These are phyloP conservation scores for Xenus cinereus DNA, from an alignment of 2,113 vertebrate species.

Conservation along the genomic window DNA sequence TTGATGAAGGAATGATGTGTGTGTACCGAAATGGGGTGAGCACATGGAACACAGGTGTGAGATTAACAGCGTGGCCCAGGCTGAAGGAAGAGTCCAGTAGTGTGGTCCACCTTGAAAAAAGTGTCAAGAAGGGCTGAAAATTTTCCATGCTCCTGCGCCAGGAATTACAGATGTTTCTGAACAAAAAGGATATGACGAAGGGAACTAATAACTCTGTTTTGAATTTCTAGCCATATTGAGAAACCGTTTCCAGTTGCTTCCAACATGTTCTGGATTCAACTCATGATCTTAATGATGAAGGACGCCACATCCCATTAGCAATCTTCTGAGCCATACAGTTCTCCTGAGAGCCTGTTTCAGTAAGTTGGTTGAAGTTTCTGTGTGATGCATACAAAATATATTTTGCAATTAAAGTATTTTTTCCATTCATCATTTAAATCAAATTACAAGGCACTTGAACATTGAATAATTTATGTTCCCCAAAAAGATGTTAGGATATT, in stretches of 20 bases:
- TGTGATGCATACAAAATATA: slow-evolving; percentile 28
- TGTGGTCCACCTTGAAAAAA: neutral
- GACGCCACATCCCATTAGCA: slow-evolving; percentile 25
- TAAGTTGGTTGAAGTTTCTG: neutral
- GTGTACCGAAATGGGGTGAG: rapidly evolving
- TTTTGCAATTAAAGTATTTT: slow-evolving; percentile 41
- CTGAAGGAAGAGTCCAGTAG: neutral
- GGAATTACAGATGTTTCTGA: neutral
- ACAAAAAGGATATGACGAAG: neutral
- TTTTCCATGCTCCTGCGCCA: neutral
- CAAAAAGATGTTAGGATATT: slow-evolving; percentile 43
- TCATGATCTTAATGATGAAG: slow-evolving; percentile 12
- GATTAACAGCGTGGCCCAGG: neutral
- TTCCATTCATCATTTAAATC: slow-evolving; percentile 33
- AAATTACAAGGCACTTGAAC: slow-evolving; percentile 27
- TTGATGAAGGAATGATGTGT: rapidly evolving
- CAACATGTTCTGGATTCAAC: neutral
- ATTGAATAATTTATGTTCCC: slow-evolving; percentile 60
- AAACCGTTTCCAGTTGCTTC: neutral
- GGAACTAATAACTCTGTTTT: neutral
- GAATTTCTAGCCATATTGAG: neutral
- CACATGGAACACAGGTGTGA: neutral
- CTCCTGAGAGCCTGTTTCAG: slow-evolving; percentile 35
- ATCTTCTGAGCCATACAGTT: slow-evolving; percentile 7
- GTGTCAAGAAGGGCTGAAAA: neutral